Evolutionary conservation across 2,797 vertebrate species (phyloP), one percentile per base, ranked within the genome.

Genomic region (Pogonophryne albipinna): DNA sequence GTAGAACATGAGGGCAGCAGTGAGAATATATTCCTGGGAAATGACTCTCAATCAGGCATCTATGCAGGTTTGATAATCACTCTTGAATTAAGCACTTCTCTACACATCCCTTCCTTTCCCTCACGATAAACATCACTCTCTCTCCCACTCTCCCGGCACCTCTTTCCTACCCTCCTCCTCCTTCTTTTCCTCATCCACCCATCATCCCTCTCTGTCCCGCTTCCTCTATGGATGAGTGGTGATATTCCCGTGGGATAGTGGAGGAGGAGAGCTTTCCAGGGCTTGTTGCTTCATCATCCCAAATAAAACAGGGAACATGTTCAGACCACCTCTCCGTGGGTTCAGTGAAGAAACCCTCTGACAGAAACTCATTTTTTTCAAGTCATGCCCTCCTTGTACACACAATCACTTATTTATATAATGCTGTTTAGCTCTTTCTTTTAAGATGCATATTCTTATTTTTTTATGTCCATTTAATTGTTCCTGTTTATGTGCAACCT

Each of bases 231-330:
- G 93, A 93, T 92, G 92, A 93, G 80, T 87, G 89, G 65, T 79
- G 87, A 90, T 94, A 91, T 95, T 95, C 95, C 95, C 95, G 95
- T 96, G 95, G 95, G 95, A 96, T 94, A 92, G 91, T 92, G 85
- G 86, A 89, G 90, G 86, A 91, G 87, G 80, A 69, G 78, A 74
- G 85, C 66, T 95, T 95, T 95, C 95, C 94, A 95, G 93, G 92
- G 74, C 57, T 77, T 81, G 91, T 95, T 95, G 90, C 93, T 83
- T 93, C 91, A 95, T 93, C 89, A 71, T 73, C 77, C 66, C 71
- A 88, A 94, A 89, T 88, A 91, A 85, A 82, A 69, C 73, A 79
- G 66, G 72, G 89, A 94, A 95, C 94, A 90, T 90, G 93, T 92
- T 80, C 91, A 91, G 93, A 94, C 93, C 92, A 91, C 89, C 88